Base-by-base conservation (phyloP, 2,888 invertebrate species). In the Thalpophila matura region DNA sequence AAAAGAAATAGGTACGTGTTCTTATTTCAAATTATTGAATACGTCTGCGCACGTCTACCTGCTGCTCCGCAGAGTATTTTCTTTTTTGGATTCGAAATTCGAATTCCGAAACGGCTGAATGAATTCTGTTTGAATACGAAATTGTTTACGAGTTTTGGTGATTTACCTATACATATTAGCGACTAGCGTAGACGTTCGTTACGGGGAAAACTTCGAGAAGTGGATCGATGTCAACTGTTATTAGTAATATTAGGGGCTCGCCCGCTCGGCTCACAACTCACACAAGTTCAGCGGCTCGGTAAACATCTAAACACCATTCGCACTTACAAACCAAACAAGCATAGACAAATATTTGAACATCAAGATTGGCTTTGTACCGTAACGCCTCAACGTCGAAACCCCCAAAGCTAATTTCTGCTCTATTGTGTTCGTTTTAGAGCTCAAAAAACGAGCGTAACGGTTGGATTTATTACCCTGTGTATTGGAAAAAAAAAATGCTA, bases 1-100 rank as follows among this genome's bases (percentile, higher is more conserved):
- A 94, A 94, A 93, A 94, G 91, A 91, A 92, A 93, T 90, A 92
- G 91, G 92, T 92, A 92, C 91, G 92, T 92, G 91, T 92, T 92
- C 92, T 92, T 93, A 93, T 92, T 93, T 92, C 91, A 89, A 92
- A 93, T 94, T 93, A 93, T 93, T 95, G 93, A 94, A 95, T 93
- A 91, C 91, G 92, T 91, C 93, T 91, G 91, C 90, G 92, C 91
- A 91, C 92, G 91, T 94, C 92, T 94, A 94, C 94, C 94, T 94
- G 94, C 89, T 80, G 84, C 86, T 78, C 71, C 66, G 76, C 76
- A 81, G 80, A 77, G 80, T 81, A 81, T 85, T 84, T 72, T 87
- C 70, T 85, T 91, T 92, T 93, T 92, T 90, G 85, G 85, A 68
- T 75, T 79, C 59, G 61, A 73, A 86, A 86, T 87, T 87, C 83